Evolutionary conservation across 2,797 vertebrate genomes (phyloP).

Genomic region (Gambusia yucatana): DNA sequence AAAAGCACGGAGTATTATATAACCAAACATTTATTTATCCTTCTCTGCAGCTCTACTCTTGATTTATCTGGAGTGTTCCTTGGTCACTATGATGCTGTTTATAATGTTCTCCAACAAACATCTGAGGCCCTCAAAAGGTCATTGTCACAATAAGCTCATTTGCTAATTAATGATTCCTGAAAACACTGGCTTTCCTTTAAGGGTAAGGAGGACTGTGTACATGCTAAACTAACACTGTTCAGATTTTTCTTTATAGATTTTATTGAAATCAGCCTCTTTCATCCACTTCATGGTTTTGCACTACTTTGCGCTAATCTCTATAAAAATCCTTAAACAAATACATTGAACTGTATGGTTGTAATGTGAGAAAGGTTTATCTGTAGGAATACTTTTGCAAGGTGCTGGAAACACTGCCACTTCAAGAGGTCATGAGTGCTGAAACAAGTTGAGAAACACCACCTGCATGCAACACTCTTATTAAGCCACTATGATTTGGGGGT

Average conservation of each 20-base stretch:
- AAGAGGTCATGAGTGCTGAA: slow-evolving; percentile 29
- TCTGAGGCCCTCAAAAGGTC: neutral
- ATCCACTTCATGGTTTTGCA: neutral
- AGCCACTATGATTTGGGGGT: slow-evolving; percentile 30
- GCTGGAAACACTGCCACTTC: neutral
- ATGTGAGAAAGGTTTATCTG: neutral
- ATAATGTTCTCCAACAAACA: neutral
- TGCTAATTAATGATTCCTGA: neutral
- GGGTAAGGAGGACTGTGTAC: neutral
- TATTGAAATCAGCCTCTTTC: neutral
- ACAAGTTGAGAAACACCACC: slow-evolving; percentile 13
- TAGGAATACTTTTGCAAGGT: neutral
- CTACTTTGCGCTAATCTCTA: neutral
- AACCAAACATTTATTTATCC: neutral
- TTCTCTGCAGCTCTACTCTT: neutral
- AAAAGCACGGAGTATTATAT: neutral
- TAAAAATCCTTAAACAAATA: neutral
- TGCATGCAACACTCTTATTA: slow-evolving; percentile 20
- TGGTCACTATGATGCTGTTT: neutral
- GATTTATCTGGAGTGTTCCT: neutral
- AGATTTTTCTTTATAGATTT: neutral
- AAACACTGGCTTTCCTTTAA: neutral
- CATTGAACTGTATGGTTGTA: neutral
- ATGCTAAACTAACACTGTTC: neutral
- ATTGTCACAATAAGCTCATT: neutral